Evolutionary conservation across 37 sponge, comb jelly and placozoan species (phyloP).

Genomic region (Halisarca cf. caerulea): DNA sequence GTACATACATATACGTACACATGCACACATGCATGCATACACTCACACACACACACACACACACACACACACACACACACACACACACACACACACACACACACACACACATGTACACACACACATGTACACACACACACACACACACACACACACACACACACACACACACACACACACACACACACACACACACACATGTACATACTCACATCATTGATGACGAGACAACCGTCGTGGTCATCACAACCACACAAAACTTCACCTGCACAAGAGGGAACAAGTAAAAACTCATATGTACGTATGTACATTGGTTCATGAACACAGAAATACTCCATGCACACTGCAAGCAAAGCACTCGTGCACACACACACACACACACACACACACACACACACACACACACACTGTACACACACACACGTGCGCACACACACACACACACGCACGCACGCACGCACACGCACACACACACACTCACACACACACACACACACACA

Average conservation of each 20-base stretch:
- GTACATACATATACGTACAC: no score
- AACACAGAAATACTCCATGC: no score
- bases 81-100: background rate
- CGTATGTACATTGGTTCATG: background rate
- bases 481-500: background rate
- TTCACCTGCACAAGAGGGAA: slow-evolving; percentile 47
- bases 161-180: background rate
- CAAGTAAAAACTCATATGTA: background rate
- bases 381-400: slow-evolving; percentile 26
- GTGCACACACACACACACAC: slow-evolving; percentile 6
- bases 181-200: no score
- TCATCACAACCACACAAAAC: slow-evolving; percentile 73
- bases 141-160: no score
- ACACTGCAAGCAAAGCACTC: background rate
- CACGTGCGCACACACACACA: background rate
- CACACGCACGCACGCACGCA: background rate
- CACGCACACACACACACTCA: slow-evolving; percentile 1
- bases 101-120: background rate
- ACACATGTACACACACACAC: background rate
- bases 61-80: background rate
- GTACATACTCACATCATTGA: slow-evolving; percentile 46
- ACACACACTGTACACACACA: no score
- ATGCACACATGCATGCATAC: no score
- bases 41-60: no score
- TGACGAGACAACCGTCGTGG: slow-evolving; percentile 64